These are phyloP conservation scores for Monoplex corrugatus DNA, from an alignment of 2,888 invertebrate species.

Conservation along the genomic window DNA sequence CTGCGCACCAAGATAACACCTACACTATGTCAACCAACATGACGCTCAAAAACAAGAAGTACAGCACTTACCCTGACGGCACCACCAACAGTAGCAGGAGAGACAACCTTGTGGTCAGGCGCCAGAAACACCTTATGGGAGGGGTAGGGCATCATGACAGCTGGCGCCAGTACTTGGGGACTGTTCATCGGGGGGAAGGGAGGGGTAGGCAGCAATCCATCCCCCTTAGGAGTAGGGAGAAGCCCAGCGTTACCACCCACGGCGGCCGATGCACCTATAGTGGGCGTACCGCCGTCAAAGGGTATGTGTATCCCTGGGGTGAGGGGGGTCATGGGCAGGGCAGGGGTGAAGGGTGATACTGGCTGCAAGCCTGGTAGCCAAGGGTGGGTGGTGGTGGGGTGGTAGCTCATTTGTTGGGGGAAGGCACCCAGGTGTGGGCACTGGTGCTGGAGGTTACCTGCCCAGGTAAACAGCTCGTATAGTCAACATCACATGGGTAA, in stretches of 20 bases:
- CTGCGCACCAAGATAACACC: no score
- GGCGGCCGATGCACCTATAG: neutral
- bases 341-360: slow-evolving; percentile 2
- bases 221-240: slow-evolving; percentile 31
- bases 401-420: slow-evolving; percentile 23
- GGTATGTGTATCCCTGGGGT: slow-evolving; percentile 38
- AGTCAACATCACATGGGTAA: no score
- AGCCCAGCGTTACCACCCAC: slow-evolving; percentile 14
- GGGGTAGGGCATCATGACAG: slow-evolving; percentile 30
- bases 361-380: slow-evolving; percentile 5
- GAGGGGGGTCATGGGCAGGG: slow-evolving; percentile 38
- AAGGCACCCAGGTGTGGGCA: neutral
- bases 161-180: slow-evolving; percentile 7
- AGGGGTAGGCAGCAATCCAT: slow-evolving; percentile 47
- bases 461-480: no score
- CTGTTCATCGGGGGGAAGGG: slow-evolving; percentile 39
- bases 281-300: slow-evolving; percentile 48
- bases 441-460: neutral
- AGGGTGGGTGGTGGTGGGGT: neutral
- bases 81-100: neutral
- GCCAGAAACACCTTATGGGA: neutral
- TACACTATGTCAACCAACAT: no score
- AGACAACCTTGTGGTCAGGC: neutral
- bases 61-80: no score
- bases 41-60: no score